Conservation (phyloP, 37 sponge, comb jelly and placozoan genomes). For the Oopsacas minuta region DNA sequence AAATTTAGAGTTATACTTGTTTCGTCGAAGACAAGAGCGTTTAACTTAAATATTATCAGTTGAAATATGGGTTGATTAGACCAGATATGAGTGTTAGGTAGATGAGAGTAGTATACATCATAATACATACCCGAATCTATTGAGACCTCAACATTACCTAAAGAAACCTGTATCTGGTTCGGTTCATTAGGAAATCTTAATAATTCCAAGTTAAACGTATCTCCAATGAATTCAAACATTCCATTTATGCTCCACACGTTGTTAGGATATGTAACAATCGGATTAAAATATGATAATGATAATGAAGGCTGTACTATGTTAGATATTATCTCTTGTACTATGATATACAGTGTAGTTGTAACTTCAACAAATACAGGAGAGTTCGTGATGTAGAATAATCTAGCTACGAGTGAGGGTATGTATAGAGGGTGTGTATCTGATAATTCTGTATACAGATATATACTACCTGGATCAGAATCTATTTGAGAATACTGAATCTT, state of each 20-base stretch:
- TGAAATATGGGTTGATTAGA: neutral
- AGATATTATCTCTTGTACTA: neutral
- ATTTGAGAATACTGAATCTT: neutral
- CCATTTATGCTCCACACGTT: neutral
- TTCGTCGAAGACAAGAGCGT: neutral
- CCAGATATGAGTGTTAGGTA: neutral
- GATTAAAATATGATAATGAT: neutral
- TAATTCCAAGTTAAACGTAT: neutral
- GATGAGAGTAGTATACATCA: neutral
- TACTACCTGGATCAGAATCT: neutral
- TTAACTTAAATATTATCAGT: neutral
- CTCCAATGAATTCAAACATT: neutral
- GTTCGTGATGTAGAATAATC: neutral
- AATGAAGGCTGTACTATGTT: neutral
- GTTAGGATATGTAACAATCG: neutral
- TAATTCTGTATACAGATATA: neutral
- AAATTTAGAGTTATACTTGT: neutral
- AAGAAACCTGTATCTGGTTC: neutral
- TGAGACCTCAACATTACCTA: neutral
- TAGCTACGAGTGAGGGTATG: neutral
- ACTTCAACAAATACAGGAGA: neutral
- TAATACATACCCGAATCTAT: neutral
- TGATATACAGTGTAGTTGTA: neutral
- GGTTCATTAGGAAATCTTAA: neutral
- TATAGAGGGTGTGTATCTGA: neutral